Base-by-base conservation (phyloP, 2,113 vertebrate genomes). In the Petrocephalus microphthalmus region DNA sequence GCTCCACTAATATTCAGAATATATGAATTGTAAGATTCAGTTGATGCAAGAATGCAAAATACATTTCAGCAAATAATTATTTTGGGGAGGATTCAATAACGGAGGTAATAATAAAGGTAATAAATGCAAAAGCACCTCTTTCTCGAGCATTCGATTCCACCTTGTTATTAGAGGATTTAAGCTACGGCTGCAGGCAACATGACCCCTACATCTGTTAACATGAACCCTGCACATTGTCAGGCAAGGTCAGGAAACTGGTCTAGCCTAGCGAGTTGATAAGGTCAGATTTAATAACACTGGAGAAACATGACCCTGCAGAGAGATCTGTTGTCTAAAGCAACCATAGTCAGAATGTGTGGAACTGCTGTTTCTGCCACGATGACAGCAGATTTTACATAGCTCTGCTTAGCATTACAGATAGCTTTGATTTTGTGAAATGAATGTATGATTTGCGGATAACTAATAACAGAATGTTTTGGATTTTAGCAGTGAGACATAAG, bases 151-250 rank as follows among this genome's bases (percentile, higher is more conserved):
- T 93, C 71, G 89, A 86, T 89, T 94, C 94, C 90, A 94, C 92
- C 91, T 92, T 92, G 89, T 95, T 94, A 95, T 91, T 94, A 93
- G 93, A 94, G 93, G 93, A 92, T 91, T 94, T 93, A 93, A 95
- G 92, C 91, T 90, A 91, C 92, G 93, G 5, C 89, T 92, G 89
- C 87, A 42, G 90, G 88, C 89, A 90, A 54, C 25, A 52, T 95
- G 94, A 96, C 94, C 94, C 91, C 89, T 90, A 90, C 92, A 93
- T 94, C 93, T 94, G 91, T 94, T 95, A 95, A 92, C 92, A 91
- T 78, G 74, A 94, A 92, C 88, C 84, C 89, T 90, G 64, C 71
- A 90, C 91, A 86, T 91, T 93, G 89, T 88, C 87, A 93, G 89
- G 87, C 88, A 91, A 90, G 93, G 93, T 95, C 93, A 93, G 89